Base-by-base conservation (phyloP, 2,113 vertebrate species). In the Ochotona curzoniae region DNA sequence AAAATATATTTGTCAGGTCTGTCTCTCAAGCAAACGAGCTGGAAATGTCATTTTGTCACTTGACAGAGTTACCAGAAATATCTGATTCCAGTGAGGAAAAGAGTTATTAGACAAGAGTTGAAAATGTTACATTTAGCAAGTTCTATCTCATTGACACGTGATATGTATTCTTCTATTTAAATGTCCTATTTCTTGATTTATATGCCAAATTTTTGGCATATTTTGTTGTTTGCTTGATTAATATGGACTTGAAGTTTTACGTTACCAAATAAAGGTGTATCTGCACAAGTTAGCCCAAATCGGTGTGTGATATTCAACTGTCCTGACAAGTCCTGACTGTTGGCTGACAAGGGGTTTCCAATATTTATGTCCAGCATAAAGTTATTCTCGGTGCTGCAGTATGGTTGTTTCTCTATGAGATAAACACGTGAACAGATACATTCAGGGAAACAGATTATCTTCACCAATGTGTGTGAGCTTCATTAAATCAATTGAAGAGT, bases 1-100 rank as follows among this genome's bases (percentile, higher is more conserved):
- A 74, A 64, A 92, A 73, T 18, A 20, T 49, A 25, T 87, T 86
- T 89, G 30, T 35, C 49, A 90, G 69, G 35, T 79, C 69, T 67
- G 32, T 60, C 32, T 87, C 7, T 81, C 7, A 28, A 57, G 23
- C 49, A 83, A 35, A 66, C 93, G 75, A 82, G 8, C 20, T 84
- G 26, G 18, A 89, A 91, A 89, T 93, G 47, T 81, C 57, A 84
- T 35, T 57, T 21, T 44, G 38, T 85, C 74, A 44, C 80, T 93
- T 82, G 54, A 51, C 57, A 82, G 57, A 85, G 60, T 10, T 82
- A 26, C 47, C 63, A 61, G 74, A 85, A 47, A 86, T 78, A 23
- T 44, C 21, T 86, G 28, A 82, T 73, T 89, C 28, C 11, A 85
- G 63, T 35, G 57, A 90, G 74, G 4, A 94, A 15, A 20, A 44